phyloP scores from a whole-genome alignment of 2,888 invertebrate genomes.

The Anthophora plumipes region DNA sequence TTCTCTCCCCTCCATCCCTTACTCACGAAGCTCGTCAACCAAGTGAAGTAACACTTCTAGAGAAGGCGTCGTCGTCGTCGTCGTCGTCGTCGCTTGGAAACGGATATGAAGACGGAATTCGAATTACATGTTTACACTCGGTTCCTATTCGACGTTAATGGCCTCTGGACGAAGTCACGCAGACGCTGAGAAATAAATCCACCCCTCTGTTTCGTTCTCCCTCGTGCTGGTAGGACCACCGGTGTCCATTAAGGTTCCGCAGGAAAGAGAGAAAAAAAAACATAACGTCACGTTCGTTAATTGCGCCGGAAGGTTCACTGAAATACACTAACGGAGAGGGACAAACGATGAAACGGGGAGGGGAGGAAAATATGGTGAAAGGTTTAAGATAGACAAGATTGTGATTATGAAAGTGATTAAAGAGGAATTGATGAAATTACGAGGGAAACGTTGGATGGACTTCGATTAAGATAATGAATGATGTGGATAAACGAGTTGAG shows the following conservation, averaged over 20 bases:
- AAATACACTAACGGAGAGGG: neutral
- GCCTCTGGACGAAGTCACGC: slow-evolving; percentile 63
- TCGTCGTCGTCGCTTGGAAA: slow-evolving; percentile 63
- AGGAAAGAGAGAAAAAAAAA: neutral
- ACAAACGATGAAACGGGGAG: neutral
- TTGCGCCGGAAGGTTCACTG: neutral
- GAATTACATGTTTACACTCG: slow-evolving; percentile 79
- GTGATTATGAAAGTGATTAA: too few species aligned
- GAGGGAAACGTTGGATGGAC: too few species aligned
- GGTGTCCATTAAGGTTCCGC: slow-evolving; percentile 44
- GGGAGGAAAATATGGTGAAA: neutral
- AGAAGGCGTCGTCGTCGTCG: slow-evolving; percentile 20
- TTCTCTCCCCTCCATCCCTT: neutral
- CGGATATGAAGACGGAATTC: slow-evolving; percentile 80
- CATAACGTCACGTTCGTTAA: neutral
- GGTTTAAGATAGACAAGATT: neutral
- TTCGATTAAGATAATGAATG: too few species aligned
- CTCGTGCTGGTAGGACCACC: slow-evolving; percentile 16
- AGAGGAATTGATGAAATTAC: too few species aligned
- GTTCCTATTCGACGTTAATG: slow-evolving; percentile 73
- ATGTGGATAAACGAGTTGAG: too few species aligned
- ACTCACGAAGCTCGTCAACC: slow-evolving; percentile 26
- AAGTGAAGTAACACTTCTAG: slow-evolving; percentile 48
- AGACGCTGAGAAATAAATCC: slow-evolving; percentile 54
- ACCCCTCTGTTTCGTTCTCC: slow-evolving; percentile 14